Conservation (phyloP, 1,140 invertebrate genomes). For the Lepidostoma basale region DNA sequence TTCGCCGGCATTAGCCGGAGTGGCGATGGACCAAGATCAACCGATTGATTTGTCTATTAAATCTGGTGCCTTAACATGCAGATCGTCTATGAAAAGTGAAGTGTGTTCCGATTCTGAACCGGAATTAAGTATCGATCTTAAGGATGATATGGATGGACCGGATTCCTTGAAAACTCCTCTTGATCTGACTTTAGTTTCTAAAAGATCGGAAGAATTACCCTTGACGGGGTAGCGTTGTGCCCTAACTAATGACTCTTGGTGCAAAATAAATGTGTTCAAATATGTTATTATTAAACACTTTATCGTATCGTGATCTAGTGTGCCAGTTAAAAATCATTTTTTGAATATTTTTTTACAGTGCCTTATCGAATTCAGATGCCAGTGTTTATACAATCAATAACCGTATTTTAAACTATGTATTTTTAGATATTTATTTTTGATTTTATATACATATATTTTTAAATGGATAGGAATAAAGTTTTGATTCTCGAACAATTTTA, state of each 20-base stretch:
- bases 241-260: neutral
- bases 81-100: conserved; percentile 58
- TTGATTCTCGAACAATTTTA: neutral
- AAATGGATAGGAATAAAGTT: neutral
- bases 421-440: conserved; percentile 8
- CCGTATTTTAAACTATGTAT: neutral
- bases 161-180: conserved; percentile 67
- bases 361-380: conserved; percentile 10
- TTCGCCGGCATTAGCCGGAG: conserved; percentile 65
- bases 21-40: conserved; percentile 70
- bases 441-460: no score
- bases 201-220: conserved; percentile 58
- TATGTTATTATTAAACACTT: neutral
- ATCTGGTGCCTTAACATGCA: conserved; percentile 58
- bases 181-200: conserved; percentile 67
- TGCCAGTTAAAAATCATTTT: conserved; percentile 42
- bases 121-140: conserved; percentile 56
- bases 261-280: neutral
- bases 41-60: conserved; percentile 81
- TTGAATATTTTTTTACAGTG: neutral
- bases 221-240: conserved; percentile 53
- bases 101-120: conserved; percentile 60
- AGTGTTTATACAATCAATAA: neutral
- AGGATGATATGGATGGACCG: conserved; percentile 57
- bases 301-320: conserved; percentile 35